Percentiles rank a stretch among this genome's conserved stretches.
Evolutionary conservation across 2,797 vertebrate genomes (phyloP).

Genomic region (Tolypeutes matacus): DNA sequence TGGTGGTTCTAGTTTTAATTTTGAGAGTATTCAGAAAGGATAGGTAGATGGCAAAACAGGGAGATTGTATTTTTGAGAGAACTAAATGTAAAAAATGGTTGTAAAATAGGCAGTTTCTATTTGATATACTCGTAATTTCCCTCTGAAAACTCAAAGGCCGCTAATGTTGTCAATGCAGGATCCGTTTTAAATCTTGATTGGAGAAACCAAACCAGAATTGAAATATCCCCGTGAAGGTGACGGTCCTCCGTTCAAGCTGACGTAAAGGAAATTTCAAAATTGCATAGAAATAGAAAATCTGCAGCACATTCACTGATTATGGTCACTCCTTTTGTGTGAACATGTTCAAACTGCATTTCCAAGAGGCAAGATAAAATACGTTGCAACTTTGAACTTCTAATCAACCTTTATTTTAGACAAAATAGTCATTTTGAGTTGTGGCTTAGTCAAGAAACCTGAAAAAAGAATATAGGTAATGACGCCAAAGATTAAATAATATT

Average conservation of each 20-base stretch:
- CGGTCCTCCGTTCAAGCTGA: not conserved
- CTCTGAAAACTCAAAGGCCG: not conserved
- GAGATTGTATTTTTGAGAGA: not conserved
- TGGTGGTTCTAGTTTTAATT: not conserved
- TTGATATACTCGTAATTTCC: not conserved
- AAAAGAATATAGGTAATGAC: not conserved
- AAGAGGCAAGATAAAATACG: not conserved
- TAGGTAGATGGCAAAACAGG: not conserved
- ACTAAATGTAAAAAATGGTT: not conserved
- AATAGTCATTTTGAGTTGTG: not conserved
- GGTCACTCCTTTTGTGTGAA: not conserved
- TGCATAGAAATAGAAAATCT: not conserved
- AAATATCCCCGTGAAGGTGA: not conserved
- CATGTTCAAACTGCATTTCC: not conserved
- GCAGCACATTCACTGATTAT: not conserved
- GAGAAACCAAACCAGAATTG: not conserved
- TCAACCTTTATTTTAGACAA: not conserved
- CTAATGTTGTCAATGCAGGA: accelerated
- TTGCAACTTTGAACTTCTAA: not conserved
- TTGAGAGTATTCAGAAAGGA: not conserved
- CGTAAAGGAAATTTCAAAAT: not conserved
- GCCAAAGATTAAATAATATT: not conserved
- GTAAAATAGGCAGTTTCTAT: not conserved
- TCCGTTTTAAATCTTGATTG: not conserved
- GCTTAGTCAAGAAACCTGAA: not conserved